Evolutionary conservation across 2,113 vertebrate species (phyloP).

Genomic region (Aphyosemion australe): DNA sequence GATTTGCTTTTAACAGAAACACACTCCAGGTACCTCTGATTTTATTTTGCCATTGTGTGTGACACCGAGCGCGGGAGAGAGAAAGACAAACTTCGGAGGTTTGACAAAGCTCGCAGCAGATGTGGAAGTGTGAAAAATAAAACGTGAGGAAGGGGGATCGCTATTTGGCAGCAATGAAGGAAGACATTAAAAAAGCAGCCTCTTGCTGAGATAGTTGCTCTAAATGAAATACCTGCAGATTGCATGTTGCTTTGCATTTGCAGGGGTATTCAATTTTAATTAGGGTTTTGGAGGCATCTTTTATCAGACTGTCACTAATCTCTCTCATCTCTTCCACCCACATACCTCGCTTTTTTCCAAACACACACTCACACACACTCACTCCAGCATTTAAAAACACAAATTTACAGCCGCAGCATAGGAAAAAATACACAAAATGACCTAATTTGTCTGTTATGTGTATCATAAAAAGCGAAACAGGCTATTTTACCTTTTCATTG

Average conservation of each 20-base stretch:
- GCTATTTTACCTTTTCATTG: conserved; percentile 62
- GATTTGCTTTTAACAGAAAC: conserved; percentile 29
- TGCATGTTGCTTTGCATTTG: conserved; percentile 76
- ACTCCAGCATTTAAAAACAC: conserved; percentile 39
- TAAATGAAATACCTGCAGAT: conserved; percentile 81
- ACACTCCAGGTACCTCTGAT: conserved; percentile 57
- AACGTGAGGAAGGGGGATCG: conserved; percentile 49
- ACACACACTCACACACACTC: conserved; percentile 1
- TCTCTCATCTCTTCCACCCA: conserved; percentile 32
- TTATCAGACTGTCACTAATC: conserved; percentile 81
- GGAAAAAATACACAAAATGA: conserved; percentile 33
- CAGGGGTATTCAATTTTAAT: conserved; percentile 81
- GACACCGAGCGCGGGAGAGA: conserved; percentile 57
- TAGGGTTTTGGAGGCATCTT: conserved; percentile 81
- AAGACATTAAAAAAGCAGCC: conserved; percentile 64
- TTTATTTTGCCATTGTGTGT: conserved; percentile 62
- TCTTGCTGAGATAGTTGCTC: conserved; percentile 71
- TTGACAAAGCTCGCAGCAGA: conserved; percentile 59
- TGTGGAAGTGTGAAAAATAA: conserved; percentile 69
- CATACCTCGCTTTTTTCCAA: not conserved
- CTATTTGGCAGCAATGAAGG: conserved; percentile 73
- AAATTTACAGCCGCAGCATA: conserved; percentile 41
- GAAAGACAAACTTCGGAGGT: conserved; percentile 53
- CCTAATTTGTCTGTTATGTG: conserved; percentile 51
- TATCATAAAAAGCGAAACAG: conserved; percentile 54